These are phyloP conservation scores for Sycophaga agraensis DNA, from an alignment of 1,140 invertebrate genomes.

Conservation along the genomic window DNA sequence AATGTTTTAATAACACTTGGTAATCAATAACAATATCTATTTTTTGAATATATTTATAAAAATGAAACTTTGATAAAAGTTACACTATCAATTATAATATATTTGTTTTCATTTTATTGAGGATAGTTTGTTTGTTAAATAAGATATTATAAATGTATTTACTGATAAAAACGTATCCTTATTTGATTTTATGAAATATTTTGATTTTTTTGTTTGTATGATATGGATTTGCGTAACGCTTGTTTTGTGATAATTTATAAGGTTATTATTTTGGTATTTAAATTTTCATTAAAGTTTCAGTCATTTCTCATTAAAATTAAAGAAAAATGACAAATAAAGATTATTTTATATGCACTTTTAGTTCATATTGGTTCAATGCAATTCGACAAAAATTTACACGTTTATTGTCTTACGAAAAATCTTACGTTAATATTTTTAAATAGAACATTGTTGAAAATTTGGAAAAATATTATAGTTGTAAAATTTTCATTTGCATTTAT, in stretches of 20 bases:
- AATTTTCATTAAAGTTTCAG: background rate
- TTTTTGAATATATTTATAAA: background rate
- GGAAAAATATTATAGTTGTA: slow-evolving; percentile 7
- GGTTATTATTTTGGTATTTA: background rate
- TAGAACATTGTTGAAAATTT: background rate
- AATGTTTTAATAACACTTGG: background rate
- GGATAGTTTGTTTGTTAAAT: background rate
- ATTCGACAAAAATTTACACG: slow-evolving; percentile 12
- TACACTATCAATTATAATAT: background rate
- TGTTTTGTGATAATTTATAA: background rate
- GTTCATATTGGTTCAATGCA: background rate
- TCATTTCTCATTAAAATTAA: background rate
- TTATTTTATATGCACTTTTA: background rate
- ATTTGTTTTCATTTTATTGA: background rate
- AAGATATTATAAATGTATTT: too few relatives aligned
- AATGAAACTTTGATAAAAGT: background rate
- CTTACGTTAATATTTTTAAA: slow-evolving; percentile 8
- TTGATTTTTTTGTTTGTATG: background rate
- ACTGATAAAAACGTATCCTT: background rate
- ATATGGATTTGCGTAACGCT: too few relatives aligned
- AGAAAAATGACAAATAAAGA: background rate
- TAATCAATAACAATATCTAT: background rate
- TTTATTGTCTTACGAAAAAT: slow-evolving; percentile 28
- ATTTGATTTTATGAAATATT: background rate
- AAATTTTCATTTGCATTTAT: background rate